Evolutionary conservation across 2,113 vertebrate species (phyloP).

Genomic region (Esox niger): DNA sequence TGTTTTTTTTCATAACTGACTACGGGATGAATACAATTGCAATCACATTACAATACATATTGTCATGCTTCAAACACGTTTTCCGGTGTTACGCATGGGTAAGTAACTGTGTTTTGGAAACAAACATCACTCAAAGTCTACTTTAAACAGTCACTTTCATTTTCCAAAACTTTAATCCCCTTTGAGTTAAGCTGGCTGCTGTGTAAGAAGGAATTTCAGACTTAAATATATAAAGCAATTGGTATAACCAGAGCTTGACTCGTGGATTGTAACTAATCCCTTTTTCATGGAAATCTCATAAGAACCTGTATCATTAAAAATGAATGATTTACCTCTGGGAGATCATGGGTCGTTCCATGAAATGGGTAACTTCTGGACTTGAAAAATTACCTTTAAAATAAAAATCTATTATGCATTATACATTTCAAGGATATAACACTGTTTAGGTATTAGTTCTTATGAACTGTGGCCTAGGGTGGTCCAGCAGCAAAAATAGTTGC

Average conservation of each 20-base stretch:
- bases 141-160: slow-evolving; percentile 22
- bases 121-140: slow-evolving; percentile 25
- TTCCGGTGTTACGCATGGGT: slow-evolving; percentile 9
- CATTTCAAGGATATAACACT: too few species aligned
- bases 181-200: slow-evolving; percentile 58
- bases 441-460: too few species aligned
- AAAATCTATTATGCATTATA: too few species aligned
- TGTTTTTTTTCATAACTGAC: too few species aligned
- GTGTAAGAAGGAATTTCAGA: slow-evolving; percentile 47
- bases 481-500: too few species aligned
- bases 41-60: not conserved
- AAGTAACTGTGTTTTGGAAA: slow-evolving; percentile 18
- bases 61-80: not conserved
- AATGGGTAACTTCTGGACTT: too few species aligned
- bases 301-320: slow-evolving; percentile 50
- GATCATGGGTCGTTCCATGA: too few species aligned
- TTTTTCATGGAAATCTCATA: slow-evolving; percentile 63
- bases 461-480: too few species aligned
- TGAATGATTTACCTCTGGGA: slow-evolving; percentile 44
- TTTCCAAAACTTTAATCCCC: slow-evolving; percentile 44
- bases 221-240: slow-evolving; percentile 68
- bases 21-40: not conserved
- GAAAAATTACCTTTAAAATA: too few species aligned
- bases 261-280: slow-evolving; percentile 64
- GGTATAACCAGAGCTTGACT: slow-evolving; percentile 62